Evolutionary conservation across 2,888 invertebrate genomes (phyloP), one percentile per base, ranked within the genome.

Genomic region (Abrostola triplasia): DNA sequence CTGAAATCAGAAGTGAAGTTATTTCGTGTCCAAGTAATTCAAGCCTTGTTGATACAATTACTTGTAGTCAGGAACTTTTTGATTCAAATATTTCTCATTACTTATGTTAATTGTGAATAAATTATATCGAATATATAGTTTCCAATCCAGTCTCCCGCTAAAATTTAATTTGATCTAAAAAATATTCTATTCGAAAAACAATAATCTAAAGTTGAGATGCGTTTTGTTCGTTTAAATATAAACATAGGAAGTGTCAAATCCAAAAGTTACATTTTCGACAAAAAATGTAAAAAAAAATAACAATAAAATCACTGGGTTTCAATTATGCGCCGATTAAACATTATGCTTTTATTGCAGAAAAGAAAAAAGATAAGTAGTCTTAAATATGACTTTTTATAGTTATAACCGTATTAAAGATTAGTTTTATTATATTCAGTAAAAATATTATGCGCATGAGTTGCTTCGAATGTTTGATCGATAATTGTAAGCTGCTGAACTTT

Each of bases 1-100:
- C 86, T 80, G 86, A 91, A 88, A 44, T 70, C 52, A 85, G 72
- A 84, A 77, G 77, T 75, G 73, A 69, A 79, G 61, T 70, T 68
- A 54, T 73, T 73, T 48, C 65, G 59, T 68, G 58, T 67, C 60
- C 67, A 62, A 67, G 67, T 59, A 47, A 66, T 71, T 70, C 73
- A 73, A 73, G 60, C 70, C 62, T 70, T 71, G 60, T 70, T 64
- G 65, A 65, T 66, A 77, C 67, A 76, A 73, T 76, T 81, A 81
- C 74, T 73, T 75, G 62, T 59, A 70, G 52, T 75, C 78, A 84
- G 84, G 84, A 84, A 84, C 84, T 81, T 83, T 73, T 79, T 64
- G 68, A 73, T 73, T 70, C 66, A 69, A 71, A 73, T 69, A 64
- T 65, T 65, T 70, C 61, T 62, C 54, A 60, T 75, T 65, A 65